Evolutionary conservation across 2,797 vertebrate species (phyloP).

Genomic region (Typhlichthys subterraneus): DNA sequence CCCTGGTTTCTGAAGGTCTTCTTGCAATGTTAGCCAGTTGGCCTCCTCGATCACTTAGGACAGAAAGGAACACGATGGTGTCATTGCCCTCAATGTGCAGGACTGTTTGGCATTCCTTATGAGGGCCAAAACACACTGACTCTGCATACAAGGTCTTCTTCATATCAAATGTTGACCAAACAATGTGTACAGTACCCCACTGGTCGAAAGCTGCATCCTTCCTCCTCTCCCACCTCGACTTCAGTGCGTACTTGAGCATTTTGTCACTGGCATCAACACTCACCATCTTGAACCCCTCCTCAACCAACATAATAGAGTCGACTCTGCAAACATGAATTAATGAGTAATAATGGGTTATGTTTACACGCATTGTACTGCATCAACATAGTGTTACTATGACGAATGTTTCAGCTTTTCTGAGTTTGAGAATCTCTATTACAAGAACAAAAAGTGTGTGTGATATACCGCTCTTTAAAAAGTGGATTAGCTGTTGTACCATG

Average conservation of each 20-base stretch:
- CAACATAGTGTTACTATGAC: too few relatives aligned
- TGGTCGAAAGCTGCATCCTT: conserved; percentile 89
- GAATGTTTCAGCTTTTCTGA: too few relatives aligned
- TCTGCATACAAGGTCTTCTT: too few relatives aligned
- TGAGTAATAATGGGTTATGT: too few relatives aligned
- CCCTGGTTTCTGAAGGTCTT: conserved; percentile 86
- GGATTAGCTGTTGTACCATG: too few relatives aligned
- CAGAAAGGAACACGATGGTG: background rate
- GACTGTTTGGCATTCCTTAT: too few relatives aligned
- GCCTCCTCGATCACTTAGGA: conserved; percentile 93
- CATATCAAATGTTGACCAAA: too few relatives aligned
- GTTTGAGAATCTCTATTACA: too few relatives aligned
- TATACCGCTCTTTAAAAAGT: too few relatives aligned
- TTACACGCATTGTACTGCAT: too few relatives aligned
- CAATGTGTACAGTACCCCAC: conserved; percentile 81
- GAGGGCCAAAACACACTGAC: too few relatives aligned
- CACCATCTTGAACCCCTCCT: conserved; percentile 89
- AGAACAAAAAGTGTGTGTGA: too few relatives aligned
- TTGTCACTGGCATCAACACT: conserved; percentile 99
- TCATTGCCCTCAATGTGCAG: background rate
- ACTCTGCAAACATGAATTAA: conserved; percentile 74
- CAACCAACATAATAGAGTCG: conserved; percentile 97
- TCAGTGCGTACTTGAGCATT: conserved; percentile 97
- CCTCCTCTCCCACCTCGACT: conserved; percentile 91
- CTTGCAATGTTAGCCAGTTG: conserved; percentile 92